Conservation (phyloP, 2,888 invertebrate species). For the Danaus chrysippus region DNA sequence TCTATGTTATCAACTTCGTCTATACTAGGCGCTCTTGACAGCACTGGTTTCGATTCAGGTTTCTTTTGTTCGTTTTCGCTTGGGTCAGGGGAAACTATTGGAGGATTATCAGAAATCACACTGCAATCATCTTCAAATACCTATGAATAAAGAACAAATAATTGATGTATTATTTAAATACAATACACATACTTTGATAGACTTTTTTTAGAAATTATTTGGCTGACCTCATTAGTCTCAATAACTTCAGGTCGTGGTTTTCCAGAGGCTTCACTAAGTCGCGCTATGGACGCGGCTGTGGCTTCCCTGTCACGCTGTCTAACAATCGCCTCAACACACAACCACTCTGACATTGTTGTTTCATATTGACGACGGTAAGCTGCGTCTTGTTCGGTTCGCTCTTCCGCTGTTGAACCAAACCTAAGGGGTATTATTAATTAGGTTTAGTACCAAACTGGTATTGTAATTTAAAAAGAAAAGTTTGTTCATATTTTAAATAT, state of each 20-base stretch:
- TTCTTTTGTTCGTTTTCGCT: conserved; percentile 68
- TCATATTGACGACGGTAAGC: conserved; percentile 88
- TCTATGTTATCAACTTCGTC: conserved; percentile 72
- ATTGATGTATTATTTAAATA: conserved; percentile 3
- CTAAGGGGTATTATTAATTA: conserved; percentile 37
- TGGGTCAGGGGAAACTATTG: conserved; percentile 71
- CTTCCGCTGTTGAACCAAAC: conserved; percentile 84
- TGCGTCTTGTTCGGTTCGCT: conserved; percentile 82
- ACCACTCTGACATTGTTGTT: conserved; percentile 96
- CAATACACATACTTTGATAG: neutral
- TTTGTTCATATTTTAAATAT: too few relatives aligned
- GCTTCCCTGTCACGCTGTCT: conserved; percentile 89
- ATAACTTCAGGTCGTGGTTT: conserved; percentile 60
- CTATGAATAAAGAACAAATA: conserved; percentile 39
- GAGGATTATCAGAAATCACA: conserved; percentile 76
- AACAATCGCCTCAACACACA: conserved; percentile 96
- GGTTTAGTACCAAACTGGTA: too few relatives aligned
- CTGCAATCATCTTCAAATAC: conserved; percentile 80
- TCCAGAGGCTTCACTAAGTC: conserved; percentile 86
- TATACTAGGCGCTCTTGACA: conserved; percentile 72
- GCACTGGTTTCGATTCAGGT: conserved; percentile 54
- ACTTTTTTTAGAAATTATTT: neutral
- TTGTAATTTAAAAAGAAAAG: too few relatives aligned
- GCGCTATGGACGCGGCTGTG: conserved; percentile 90
- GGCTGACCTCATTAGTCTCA: conserved; percentile 38